A percentile compares a stretch with the other conserved stretches of the same genome.
Evolutionary conservation across 2,797 vertebrate genomes (phyloP).

Genomic region (Poeciliopsis presidionis): DNA sequence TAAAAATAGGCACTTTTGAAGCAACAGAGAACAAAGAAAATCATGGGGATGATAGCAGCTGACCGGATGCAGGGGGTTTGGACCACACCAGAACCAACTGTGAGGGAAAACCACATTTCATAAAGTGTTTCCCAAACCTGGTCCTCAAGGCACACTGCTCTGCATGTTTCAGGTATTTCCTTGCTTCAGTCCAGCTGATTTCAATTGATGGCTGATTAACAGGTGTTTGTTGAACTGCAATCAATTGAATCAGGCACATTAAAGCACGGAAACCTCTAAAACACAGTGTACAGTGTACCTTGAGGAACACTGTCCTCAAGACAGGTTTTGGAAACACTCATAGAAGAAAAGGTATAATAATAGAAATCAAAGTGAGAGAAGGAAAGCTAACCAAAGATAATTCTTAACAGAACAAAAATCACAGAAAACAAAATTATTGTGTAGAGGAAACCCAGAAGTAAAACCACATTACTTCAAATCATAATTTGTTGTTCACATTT

Average conservation of each 20-base stretch:
- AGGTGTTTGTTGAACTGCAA: no score
- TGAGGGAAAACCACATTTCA: neutral
- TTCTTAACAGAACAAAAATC: neutral
- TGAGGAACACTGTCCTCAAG: no score
- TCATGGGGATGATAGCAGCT: neutral
- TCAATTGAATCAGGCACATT: no score
- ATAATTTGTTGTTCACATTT: neutral
- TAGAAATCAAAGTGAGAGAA: neutral
- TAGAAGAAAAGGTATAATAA: neutral
- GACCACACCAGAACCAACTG: neutral
- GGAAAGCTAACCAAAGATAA: neutral
- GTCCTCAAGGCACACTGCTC: no score
- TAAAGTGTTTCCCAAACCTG: no score
- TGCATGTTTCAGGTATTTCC: no score
- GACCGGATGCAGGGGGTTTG: neutral
- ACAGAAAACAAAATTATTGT: neutral
- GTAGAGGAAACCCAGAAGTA: neutral
- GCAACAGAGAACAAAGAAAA: neutral
- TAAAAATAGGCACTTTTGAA: neutral
- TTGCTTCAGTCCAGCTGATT: no score
- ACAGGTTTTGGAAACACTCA: no score
- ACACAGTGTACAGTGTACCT: no score
- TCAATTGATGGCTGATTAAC: no score
- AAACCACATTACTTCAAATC: neutral
- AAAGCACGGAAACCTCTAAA: no score